Base-by-base conservation (phyloP, 2,113 vertebrate genomes). In the Hyperopisus bebe region DNA sequence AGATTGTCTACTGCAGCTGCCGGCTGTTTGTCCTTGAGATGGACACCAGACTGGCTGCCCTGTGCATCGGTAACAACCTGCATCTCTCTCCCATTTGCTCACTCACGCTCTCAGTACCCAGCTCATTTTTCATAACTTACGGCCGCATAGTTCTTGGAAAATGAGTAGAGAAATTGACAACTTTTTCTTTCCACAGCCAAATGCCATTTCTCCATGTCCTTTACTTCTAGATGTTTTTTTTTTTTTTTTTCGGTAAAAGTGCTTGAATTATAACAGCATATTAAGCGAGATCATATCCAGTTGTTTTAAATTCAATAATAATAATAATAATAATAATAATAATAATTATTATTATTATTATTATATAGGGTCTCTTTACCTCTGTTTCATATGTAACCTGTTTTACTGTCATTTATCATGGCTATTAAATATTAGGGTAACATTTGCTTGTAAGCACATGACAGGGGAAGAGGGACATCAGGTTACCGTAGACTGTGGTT, bases 1-100 rank as follows among this genome's bases (percentile, higher is more conserved):
- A 91, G 92, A 93, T 92, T 88, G 88, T 91, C 92, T 91, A 90
- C 91, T 90, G 92, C 90, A 90, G 92, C 92, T 91, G 88, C 92
- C 91, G 92, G 93, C 92, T 92, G 90, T 92, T 89, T 92, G 93
- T 95, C 93, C 94, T 95, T 94, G 92, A 93, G 91, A 93, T 62
- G 91, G 92, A 92, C 89, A 10, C 62, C 88, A 91, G 91, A 92
- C 94, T 93, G 92, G 94, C 93, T 90, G 87, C 1, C 1, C 31
- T 51, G 11, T 90, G 91, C 89, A 50, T 90, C 89, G 62, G 90
- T 90, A 87, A 50, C 62, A 70, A 89, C 89, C 88, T 90, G 90
- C 8, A 15, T 88, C 55, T 89, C 19, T 74, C 31, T 53, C 46
- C 31, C 21, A 83, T 11, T 83, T 21, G 39, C 44, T 21, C 80